Percentiles rank a stretch among this genome's conserved stretches.
Evolutionary conservation across 2,888 invertebrate genomes (phyloP).

Genomic region (Hirudinaria manillensis): DNA sequence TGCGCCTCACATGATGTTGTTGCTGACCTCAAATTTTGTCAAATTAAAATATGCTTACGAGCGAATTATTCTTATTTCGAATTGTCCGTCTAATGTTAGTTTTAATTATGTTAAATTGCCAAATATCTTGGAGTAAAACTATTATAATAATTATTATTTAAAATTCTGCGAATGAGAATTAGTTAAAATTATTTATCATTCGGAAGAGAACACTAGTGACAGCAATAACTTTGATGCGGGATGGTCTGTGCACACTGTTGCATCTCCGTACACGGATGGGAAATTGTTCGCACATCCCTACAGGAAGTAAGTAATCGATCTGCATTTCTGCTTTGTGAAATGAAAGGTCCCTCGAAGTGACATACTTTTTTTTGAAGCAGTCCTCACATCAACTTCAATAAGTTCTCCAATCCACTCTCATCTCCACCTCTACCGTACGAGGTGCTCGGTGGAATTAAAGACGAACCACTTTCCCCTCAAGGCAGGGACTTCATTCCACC

Average conservation of each 20-base stretch:
- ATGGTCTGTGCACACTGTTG: background rate
- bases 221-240: slow-evolving; percentile 9
- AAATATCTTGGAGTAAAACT: too few relatives aligned
- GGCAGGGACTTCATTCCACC: background rate
- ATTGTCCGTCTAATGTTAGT: too few relatives aligned
- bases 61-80: too few relatives aligned
- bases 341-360: background rate
- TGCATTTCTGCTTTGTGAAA: background rate
- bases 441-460: background rate
- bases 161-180: too few relatives aligned
- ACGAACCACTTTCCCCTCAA: slow-evolving; percentile 6
- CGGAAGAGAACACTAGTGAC: slow-evolving; percentile 1
- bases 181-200: background rate
- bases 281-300: background rate
- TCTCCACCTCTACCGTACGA: background rate
- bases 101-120: too few relatives aligned
- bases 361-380: background rate
- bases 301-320: too few relatives aligned
- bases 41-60: too few relatives aligned
- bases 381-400: slow-evolving; percentile 1
- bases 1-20: too few relatives aligned
- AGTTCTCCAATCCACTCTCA: background rate
- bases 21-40: too few relatives aligned
- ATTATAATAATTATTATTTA: too few relatives aligned
- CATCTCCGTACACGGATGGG: background rate